phyloP scores from a whole-genome alignment of 2,113 vertebrate species.

The Scytalopus superciliaris region DNA sequence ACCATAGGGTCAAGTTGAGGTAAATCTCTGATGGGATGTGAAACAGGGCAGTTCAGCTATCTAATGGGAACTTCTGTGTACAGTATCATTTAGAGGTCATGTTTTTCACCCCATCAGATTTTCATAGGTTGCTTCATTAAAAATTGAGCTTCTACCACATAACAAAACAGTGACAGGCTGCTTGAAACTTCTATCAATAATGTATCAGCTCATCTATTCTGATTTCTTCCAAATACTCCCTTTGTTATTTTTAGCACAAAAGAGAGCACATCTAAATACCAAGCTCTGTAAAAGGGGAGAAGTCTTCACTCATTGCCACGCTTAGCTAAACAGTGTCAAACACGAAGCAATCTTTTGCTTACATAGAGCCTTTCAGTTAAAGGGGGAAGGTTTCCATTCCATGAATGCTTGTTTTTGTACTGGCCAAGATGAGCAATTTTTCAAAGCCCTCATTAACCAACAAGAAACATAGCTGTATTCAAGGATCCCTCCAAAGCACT shows the following conservation, averaged over 20 bases:
- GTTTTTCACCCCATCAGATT: constrained; percentile 64
- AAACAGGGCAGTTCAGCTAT: neutral
- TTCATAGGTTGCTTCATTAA: constrained; percentile 73
- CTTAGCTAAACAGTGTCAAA: constrained; percentile 47
- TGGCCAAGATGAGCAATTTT: constrained; percentile 12
- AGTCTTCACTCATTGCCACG: constrained; percentile 32
- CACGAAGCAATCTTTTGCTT: neutral
- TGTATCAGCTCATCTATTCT: constrained; percentile 69
- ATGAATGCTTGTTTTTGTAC: constrained; percentile 12
- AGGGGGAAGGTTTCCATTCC: constrained; percentile 1
- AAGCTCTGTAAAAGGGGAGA: constrained; percentile 26
- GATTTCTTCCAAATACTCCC: constrained; percentile 72
- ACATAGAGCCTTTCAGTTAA: constrained; percentile 2
- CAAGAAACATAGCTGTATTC: neutral
- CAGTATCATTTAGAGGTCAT: constrained; percentile 61
- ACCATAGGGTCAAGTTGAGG: constrained; percentile 68
- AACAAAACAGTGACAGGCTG: constrained; percentile 67
- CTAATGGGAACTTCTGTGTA: neutral
- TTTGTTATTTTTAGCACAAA: constrained; percentile 76
- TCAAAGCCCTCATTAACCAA: constrained; percentile 25
- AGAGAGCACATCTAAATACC: constrained; percentile 55
- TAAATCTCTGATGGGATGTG: constrained; percentile 35
- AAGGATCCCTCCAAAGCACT: neutral
- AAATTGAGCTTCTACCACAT: constrained; percentile 69
- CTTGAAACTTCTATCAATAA: constrained; percentile 75